A percentile compares a stretch with the other conserved stretches of the same genome.
Evolutionary conservation across 2,888 invertebrate genomes (phyloP).

Genomic region (Beris morrisii): DNA sequence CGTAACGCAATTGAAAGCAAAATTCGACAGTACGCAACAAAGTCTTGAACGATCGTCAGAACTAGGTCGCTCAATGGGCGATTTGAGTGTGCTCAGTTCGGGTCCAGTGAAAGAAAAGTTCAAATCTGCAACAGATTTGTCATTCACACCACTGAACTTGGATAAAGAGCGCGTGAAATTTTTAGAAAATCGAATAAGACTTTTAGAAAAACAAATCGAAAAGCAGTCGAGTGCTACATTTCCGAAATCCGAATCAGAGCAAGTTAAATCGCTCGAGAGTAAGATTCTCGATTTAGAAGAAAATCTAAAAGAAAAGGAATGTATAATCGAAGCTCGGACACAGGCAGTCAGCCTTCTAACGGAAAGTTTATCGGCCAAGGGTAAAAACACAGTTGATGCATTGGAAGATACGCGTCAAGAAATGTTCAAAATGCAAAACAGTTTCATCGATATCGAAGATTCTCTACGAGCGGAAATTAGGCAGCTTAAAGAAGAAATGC

Average conservation of each 20-base stretch:
- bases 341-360: slow-evolving; percentile 76
- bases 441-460: slow-evolving; percentile 70
- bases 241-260: slow-evolving; percentile 34
- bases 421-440: slow-evolving; percentile 76
- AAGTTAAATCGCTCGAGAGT: slow-evolving; percentile 43
- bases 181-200: slow-evolving; percentile 52
- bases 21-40: slow-evolving; percentile 59
- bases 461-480: slow-evolving; percentile 71
- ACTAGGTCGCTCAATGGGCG: slow-evolving; percentile 54
- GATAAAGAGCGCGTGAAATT: slow-evolving; percentile 50
- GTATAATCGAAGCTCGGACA: slow-evolving; percentile 79
- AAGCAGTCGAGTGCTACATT: slow-evolving; percentile 42
- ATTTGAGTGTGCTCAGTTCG: slow-evolving; percentile 46
- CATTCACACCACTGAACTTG: slow-evolving; percentile 45
- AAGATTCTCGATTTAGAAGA: slow-evolving; percentile 79
- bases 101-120: slow-evolving; percentile 47
- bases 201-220: slow-evolving; percentile 52
- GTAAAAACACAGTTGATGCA: slow-evolving; percentile 70
- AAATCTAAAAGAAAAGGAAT: slow-evolving; percentile 78
- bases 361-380: slow-evolving; percentile 63
- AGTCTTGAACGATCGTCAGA: slow-evolving; percentile 49
- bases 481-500: slow-evolving; percentile 60
- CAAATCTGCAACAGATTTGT: slow-evolving; percentile 51
- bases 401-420: slow-evolving; percentile 79
- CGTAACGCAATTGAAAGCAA: slow-evolving; percentile 60